These are phyloP conservation scores for Plemyria rubiginata DNA, from an alignment of 2,888 invertebrate species.

Conservation along the genomic window DNA sequence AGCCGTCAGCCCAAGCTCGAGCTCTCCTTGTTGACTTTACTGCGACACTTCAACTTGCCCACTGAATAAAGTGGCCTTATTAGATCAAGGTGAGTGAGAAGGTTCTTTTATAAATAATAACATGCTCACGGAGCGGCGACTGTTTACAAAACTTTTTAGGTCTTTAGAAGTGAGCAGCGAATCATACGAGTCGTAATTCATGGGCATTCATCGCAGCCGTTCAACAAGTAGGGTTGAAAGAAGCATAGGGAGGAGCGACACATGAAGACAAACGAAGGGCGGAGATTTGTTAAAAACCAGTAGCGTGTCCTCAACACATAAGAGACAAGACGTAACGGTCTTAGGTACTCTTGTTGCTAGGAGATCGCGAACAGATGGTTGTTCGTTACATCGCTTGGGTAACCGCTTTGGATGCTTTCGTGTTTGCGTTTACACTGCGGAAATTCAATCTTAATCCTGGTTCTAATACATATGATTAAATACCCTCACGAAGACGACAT, in stretches of 20 bases:
- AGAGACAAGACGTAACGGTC: slow-evolving; percentile 69
- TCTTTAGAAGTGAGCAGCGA: slow-evolving; percentile 59
- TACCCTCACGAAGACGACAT: not conserved
- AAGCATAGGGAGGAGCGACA: slow-evolving; percentile 78
- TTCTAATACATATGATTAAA: not conserved
- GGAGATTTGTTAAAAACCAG: slow-evolving; percentile 77
- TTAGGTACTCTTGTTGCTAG: slow-evolving; percentile 69
- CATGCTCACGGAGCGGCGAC: slow-evolving; percentile 42
- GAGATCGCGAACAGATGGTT: slow-evolving; percentile 67
- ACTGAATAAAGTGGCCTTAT: slow-evolving; percentile 54
- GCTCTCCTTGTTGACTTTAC: slow-evolving; percentile 62
- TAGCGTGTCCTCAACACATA: slow-evolving; percentile 71
- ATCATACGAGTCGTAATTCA: slow-evolving; percentile 69
- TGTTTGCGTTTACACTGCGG: slow-evolving; percentile 47
- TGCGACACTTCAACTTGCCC: slow-evolving; percentile 58
- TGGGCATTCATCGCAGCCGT: slow-evolving; percentile 65
- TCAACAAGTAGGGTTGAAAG: slow-evolving; percentile 75
- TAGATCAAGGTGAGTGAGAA: slow-evolving; percentile 38
- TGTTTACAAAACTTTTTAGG: slow-evolving; percentile 43
- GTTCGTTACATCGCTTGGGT: slow-evolving; percentile 57
- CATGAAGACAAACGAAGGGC: slow-evolving; percentile 71
- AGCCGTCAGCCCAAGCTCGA: slow-evolving; percentile 38
- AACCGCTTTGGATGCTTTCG: slow-evolving; percentile 46
- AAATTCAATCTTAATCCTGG: slow-evolving; percentile 41
- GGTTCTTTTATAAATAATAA: slow-evolving; percentile 42